Base-by-base conservation (phyloP, 92 coral and sea anemone species). In the Palythoa caribaeorum region DNA sequence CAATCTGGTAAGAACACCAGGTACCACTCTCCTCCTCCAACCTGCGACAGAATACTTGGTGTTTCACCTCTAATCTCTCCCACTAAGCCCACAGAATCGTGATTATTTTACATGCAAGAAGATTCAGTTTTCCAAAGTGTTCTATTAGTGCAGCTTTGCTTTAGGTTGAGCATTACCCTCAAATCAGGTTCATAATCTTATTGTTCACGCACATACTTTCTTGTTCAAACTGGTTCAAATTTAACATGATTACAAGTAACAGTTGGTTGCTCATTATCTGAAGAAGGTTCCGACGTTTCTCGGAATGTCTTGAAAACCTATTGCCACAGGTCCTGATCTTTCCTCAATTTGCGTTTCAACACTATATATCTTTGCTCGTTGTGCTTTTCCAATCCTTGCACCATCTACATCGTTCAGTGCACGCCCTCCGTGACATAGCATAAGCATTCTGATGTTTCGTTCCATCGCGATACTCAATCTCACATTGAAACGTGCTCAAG, bases 221-320 rank as follows among this genome's bases (percentile, higher is more conserved):
- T 16, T 13, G 89, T 89, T 89, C 80, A 84, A 65, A 55, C 71
- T 50, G 85, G 92, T 59, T 89, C 92, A n/a, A n/a, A n/a, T n/a
- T n/a, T n/a, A n/a, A n/a, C n/a, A n/a, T n/a, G n/a, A n/a, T n/a
- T n/a, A n/a, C 71, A 89, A 57, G 6, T 57, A 1, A 63, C 47
- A 76, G 19, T 54, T 6, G 78, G 80, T 35, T 48, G 78, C n/a
- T 38, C 53, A 10, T 65, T 21, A 65, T 8, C 21, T 11, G n/a
- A 65, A 65, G 71, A 65, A 50, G 1, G 38, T 3, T 10, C 55
- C 10, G 55, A 51, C 10, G 55, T 5, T 51, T 51, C 55, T 51
- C 10, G 55, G 55, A 51, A 51, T 51, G 55, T 51, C 55, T 51
- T 10, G 10, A 51, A 51, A 4, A 0, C 5, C 9, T 50, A 6